Percentiles rank a stretch among this genome's conserved stretches.
Evolutionary conservation across 2,888 invertebrate species (phyloP).

Genomic region (Leptopilina drosophilae): DNA sequence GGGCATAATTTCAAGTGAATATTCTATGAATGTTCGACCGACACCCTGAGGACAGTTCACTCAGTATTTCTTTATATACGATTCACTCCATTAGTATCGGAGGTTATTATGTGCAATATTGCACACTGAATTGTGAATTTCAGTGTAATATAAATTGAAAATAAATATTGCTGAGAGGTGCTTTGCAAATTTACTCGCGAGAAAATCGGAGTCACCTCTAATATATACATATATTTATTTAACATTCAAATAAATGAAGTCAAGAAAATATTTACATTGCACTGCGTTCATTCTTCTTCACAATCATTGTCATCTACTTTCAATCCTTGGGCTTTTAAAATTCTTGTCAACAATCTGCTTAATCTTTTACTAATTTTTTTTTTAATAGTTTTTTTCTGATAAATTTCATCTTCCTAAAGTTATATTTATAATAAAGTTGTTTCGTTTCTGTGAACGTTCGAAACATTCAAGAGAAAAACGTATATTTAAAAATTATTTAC

Average conservation of each 20-base stretch:
- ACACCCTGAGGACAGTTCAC: constrained; percentile 34
- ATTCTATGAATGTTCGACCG: constrained; percentile 45
- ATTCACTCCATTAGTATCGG: constrained; percentile 48
- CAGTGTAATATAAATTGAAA: constrained; percentile 25
- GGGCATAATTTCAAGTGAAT: constrained; percentile 12
- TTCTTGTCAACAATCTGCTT: too few relatives aligned
- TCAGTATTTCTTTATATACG: constrained; percentile 43
- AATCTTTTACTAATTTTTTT: too few relatives aligned
- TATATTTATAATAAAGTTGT: too few relatives aligned
- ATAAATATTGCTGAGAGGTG: constrained; percentile 1
- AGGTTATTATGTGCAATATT: constrained; percentile 39
- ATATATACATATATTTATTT: background rate
- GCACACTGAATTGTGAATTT: constrained; percentile 37
- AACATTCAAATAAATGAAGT: background rate
- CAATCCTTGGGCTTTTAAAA: background rate
- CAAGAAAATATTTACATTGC: constrained; percentile 21
- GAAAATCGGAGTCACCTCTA: background rate
- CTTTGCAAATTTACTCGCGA: background rate
- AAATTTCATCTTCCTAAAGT: too few relatives aligned
- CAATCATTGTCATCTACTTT: background rate
- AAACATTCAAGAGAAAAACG: too few relatives aligned
- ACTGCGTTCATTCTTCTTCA: background rate
- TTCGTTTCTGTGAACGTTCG: too few relatives aligned
- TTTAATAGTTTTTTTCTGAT: too few relatives aligned
- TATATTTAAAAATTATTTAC: too few relatives aligned